Conservation (phyloP, 1,140 invertebrate species). For the Drosophila triauraria region DNA sequence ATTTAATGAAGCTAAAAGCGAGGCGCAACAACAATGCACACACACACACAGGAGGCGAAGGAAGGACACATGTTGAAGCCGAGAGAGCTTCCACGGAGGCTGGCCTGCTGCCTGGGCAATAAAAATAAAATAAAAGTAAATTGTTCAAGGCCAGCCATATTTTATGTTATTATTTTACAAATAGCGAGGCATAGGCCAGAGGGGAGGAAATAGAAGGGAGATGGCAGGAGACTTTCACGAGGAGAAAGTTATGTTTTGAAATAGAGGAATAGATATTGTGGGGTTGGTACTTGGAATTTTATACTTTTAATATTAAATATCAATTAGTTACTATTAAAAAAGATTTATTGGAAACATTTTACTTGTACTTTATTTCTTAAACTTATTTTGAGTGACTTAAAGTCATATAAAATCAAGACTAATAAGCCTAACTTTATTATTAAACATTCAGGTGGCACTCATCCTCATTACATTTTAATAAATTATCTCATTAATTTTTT, state of each 20-base stretch:
- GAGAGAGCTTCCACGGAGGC: constrained; percentile 45
- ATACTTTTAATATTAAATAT: neutral
- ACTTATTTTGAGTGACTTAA: neutral
- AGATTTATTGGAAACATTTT: neutral
- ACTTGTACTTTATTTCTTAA: too few relatives aligned
- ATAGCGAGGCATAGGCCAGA: constrained; percentile 12
- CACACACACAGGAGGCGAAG: constrained; percentile 4
- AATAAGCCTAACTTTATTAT: too few relatives aligned
- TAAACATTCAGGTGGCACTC: too few relatives aligned
- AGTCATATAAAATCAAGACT: neutral
- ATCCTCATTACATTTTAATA: neutral
- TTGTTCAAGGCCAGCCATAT: constrained; percentile 84
- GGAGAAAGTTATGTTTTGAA: neutral
- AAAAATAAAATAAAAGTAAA: constrained; percentile 84
- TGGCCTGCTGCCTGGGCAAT: constrained; percentile 59
- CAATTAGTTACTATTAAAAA: neutral
- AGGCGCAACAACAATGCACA: constrained; percentile 71
- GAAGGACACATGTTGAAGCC: constrained; percentile 36
- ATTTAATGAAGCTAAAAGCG: constrained; percentile 82
- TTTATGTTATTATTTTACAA: constrained; percentile 81
- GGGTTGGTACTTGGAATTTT: neutral
- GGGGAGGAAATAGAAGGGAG: neutral
- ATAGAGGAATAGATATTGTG: neutral
- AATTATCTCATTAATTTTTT: too few relatives aligned
- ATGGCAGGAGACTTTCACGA: neutral